Percentiles rank a stretch among this genome's conserved stretches.
Conservation (phyloP, 2,888 invertebrate species). For the Pachymerium ferrugineum region DNA sequence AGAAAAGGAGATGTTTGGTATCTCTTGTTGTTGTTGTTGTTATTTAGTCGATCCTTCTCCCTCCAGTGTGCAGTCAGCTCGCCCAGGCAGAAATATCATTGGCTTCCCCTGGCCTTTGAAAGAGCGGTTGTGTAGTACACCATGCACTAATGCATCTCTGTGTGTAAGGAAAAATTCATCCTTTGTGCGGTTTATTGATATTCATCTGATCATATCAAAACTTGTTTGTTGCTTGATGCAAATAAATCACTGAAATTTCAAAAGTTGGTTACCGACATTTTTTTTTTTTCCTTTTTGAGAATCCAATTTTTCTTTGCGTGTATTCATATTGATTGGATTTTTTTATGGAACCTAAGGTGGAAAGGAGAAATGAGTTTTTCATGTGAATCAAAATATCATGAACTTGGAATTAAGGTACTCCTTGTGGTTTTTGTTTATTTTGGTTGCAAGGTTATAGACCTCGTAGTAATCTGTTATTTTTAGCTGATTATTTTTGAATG, state of each 20-base stretch:
- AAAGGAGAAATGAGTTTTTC: not conserved
- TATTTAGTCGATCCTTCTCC: conserved; percentile 1
- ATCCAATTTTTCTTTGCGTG: not conserved
- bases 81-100: conserved; percentile 19
- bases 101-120: conserved; percentile 11
- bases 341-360: not conserved
- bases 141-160: conserved; percentile 24
- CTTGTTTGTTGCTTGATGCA: not conserved
- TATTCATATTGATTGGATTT: not conserved
- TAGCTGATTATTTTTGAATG: not conserved
- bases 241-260: too few species aligned
- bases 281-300: not conserved
- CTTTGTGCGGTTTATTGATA: conserved; percentile 1
- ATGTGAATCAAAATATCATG: not conserved
- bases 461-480: conserved; percentile 4
- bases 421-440: not conserved
- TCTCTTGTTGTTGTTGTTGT: conserved; percentile 14
- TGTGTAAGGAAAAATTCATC: too few species aligned
- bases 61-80: not conserved
- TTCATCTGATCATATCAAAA: conserved; percentile 6
- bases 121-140: conserved; percentile 10
- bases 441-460: conserved; percentile 6
- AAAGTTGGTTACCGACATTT: too few species aligned
- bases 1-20: conserved; percentile 10
- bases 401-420: not conserved